Base-by-base conservation (phyloP, 2,113 vertebrate genomes). In the Gasterosteus nipponicus region DNA sequence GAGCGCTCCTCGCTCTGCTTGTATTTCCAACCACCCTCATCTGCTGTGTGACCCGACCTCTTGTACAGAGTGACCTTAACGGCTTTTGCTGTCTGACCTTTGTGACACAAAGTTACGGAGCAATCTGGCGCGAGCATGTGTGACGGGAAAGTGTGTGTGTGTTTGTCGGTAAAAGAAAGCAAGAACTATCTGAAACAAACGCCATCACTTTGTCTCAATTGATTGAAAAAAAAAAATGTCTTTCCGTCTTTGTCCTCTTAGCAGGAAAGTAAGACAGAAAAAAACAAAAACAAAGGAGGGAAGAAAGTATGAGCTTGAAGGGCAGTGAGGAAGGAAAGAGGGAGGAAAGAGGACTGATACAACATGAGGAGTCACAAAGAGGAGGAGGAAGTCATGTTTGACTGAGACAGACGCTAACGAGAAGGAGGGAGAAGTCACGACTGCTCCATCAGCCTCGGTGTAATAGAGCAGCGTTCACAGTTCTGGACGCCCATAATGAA, bases 401-500 rank as follows among this genome's bases (percentile, higher is more conserved):
- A 71, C 29, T 41, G 64, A 80, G 60, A 66, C 44, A 61, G 61
- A 12, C 51, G 1, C 49, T 22, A 44, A 61, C 38, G 57, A 22
- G 31, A 33, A 53, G 31, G 76, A 4, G 38, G 29, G 38, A 5
- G 66, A 54, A 78, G 80, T 86, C 83, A 87, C 76, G 85, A 86
- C 88, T 84, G 72, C 78, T 87, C 82, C 80, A 83, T 88, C 86
- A 86, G 77, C 65, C 33, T 78, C 2, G 11, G 42, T 81, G 76
- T 80, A 81, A 85, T 78, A 75, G 75, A 82, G 69, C 77, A 16
- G n/a, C 53, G 44, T 67, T 87, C 81, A 83, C 70, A 62, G 75
- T 65, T 87, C 74, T 66, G 78, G 83, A 79, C 81, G 82, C 69
- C 81, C 82, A 19, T 62, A 70, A 86, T 92, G 84, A 87, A 88